Evolutionary conservation across 2,888 invertebrate species (phyloP).

Genomic region (Lochmaea crataegi): DNA sequence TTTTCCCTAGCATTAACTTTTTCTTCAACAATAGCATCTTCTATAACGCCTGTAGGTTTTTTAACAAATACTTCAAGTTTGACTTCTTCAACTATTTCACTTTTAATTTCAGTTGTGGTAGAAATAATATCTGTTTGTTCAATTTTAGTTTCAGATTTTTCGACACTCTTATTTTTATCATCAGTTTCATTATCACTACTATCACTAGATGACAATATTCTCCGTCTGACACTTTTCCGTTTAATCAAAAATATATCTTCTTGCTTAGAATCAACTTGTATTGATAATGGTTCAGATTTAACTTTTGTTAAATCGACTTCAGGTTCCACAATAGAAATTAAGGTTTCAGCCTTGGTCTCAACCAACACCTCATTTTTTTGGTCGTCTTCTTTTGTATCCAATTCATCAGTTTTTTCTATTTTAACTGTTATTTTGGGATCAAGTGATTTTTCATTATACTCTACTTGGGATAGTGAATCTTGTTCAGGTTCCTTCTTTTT

Average conservation of each 20-base stretch:
- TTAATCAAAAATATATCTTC: slow-evolving; percentile 44
- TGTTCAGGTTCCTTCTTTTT: slow-evolving; percentile 66
- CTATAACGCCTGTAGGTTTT: not conserved
- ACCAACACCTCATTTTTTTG: not conserved
- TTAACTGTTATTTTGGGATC: slow-evolving; percentile 38
- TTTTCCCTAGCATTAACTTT: slow-evolving; percentile 25
- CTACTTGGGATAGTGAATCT: slow-evolving; percentile 53
- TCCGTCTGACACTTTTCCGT: slow-evolving; percentile 48
- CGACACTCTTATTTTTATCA: slow-evolving; percentile 8
- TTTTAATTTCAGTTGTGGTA: slow-evolving; percentile 16
- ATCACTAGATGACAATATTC: slow-evolving; percentile 51
- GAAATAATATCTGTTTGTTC: slow-evolving; percentile 16
- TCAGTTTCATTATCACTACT: slow-evolving; percentile 63
- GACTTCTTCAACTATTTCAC: slow-evolving; percentile 26
- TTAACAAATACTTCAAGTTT: slow-evolving; percentile 13
- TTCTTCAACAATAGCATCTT: not conserved
- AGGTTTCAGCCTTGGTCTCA: not conserved
- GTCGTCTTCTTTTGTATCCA: not conserved
- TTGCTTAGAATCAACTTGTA: slow-evolving; percentile 37
- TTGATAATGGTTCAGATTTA: slow-evolving; percentile 11
- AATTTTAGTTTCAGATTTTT: slow-evolving; percentile 22
- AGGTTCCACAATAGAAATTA: not conserved
- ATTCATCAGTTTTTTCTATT: slow-evolving; percentile 35
- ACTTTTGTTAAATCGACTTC: slow-evolving; percentile 21
- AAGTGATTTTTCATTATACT: slow-evolving; percentile 55